phyloP scores from a whole-genome alignment of 2,113 vertebrate species.

The Dipodomys ordii region DNA sequence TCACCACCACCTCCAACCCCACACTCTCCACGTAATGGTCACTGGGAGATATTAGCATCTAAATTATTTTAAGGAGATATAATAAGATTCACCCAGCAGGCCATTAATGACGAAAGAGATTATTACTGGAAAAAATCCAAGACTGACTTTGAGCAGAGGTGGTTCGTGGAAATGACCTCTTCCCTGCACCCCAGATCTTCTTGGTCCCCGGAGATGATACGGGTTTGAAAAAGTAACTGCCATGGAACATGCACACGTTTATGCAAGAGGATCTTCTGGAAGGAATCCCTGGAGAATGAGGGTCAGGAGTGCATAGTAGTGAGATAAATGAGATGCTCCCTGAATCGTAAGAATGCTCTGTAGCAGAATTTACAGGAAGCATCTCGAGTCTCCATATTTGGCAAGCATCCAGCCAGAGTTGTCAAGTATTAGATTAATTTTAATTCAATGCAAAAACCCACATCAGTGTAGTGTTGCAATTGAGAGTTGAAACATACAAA shows the following conservation, averaged over 20 bases:
- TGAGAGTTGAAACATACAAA: slow-evolving; percentile 81
- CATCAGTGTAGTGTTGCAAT: slow-evolving; percentile 80
- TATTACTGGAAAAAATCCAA: slow-evolving; percentile 83
- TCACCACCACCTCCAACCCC: slow-evolving; percentile 71
- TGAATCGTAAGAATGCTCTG: slow-evolving; percentile 80
- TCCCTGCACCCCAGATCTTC: slow-evolving; percentile 71
- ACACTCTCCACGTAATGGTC: slow-evolving; percentile 67
- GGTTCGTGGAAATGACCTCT: slow-evolving; percentile 77
- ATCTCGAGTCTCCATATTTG: slow-evolving; percentile 75
- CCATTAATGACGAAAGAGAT: slow-evolving; percentile 83
- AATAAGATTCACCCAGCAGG: slow-evolving; percentile 85
- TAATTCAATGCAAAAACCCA: slow-evolving; percentile 82
- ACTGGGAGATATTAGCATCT: slow-evolving; percentile 83
- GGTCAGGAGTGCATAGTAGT: slow-evolving; percentile 74
- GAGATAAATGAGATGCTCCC: slow-evolving; percentile 83
- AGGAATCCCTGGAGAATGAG: slow-evolving; percentile 72
- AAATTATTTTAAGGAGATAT: slow-evolving; percentile 84
- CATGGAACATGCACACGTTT: slow-evolving; percentile 64
- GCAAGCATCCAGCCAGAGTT: slow-evolving; percentile 82
- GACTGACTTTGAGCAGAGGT: slow-evolving; percentile 78
- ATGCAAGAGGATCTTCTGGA: slow-evolving; percentile 66
- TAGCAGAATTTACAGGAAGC: slow-evolving; percentile 83
- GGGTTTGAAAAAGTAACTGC: slow-evolving; percentile 78
- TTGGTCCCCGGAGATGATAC: slow-evolving; percentile 70
- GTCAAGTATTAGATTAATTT: slow-evolving; percentile 85